phyloP scores from a whole-genome alignment of 2,888 invertebrate species.

The Flabesymbios commensalis region DNA sequence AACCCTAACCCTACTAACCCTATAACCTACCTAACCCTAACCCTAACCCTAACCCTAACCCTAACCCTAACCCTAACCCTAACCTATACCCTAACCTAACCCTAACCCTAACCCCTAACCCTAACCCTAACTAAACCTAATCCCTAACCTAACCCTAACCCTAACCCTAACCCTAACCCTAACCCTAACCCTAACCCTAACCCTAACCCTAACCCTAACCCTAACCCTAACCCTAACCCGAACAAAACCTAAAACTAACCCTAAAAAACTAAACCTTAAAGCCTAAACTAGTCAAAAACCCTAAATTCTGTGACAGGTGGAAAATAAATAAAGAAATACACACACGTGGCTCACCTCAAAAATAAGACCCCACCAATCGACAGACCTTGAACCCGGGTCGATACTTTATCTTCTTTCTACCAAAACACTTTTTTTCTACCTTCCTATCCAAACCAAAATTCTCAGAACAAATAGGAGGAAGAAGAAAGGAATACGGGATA shows the following conservation, averaged over 20 bases:
- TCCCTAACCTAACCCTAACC: slow-evolving; percentile 20
- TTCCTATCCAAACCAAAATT: slow-evolving; percentile 13
- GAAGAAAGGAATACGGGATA: too few species aligned
- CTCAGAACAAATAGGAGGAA: too few species aligned
- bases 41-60: slow-evolving; percentile 22
- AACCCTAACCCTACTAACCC: slow-evolving; percentile 31
- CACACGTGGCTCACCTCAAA: too few species aligned
- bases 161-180: slow-evolving; percentile 20
- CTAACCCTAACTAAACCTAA: slow-evolving; percentile 25
- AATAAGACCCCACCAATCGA: too few species aligned
- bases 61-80: slow-evolving; percentile 24
- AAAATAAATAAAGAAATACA: too few species aligned
- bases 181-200: slow-evolving; percentile 29
- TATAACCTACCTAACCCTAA: slow-evolving; percentile 25
- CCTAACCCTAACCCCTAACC: slow-evolving; percentile 26
- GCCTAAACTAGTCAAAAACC: too few species aligned
- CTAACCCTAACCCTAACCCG: slow-evolving; percentile 24
- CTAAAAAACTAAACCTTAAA: too few species aligned
- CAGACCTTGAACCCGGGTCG: too few species aligned
- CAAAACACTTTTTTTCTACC: slow-evolving; percentile 16
- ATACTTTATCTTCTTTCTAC: too few species aligned
- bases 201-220: slow-evolving; percentile 26
- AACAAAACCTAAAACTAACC: slow-evolving; percentile 20
- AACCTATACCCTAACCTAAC: slow-evolving; percentile 27
- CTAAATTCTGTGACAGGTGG: too few species aligned